Percentiles rank a stretch among this genome's conserved stretches.
Evolutionary conservation across 2,888 invertebrate genomes (phyloP).

Genomic region (Stenotaenia linearis): DNA sequence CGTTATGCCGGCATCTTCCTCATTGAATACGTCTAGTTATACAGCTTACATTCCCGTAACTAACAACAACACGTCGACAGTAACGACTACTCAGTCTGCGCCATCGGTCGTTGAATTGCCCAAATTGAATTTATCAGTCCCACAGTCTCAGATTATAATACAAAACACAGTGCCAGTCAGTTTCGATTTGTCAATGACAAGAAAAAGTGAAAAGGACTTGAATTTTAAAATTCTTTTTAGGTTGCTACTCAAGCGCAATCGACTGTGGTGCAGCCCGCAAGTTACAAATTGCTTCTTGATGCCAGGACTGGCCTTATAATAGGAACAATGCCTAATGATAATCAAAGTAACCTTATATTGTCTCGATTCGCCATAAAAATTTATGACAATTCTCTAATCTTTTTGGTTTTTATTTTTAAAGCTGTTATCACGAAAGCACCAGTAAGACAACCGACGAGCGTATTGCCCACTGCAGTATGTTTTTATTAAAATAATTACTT

Average conservation of each 20-base stretch:
- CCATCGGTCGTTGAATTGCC: background rate
- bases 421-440: background rate
- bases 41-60: background rate
- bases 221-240: too few species aligned
- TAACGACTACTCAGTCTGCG: background rate
- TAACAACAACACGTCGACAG: background rate
- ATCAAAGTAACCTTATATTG: background rate
- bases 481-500: background rate
- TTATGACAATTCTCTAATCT: too few species aligned
- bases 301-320: slow-evolving; percentile 15
- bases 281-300: slow-evolving; percentile 26
- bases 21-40: background rate
- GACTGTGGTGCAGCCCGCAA: background rate
- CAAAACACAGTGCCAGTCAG: background rate
- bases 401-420: background rate
- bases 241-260: background rate
- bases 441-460: background rate
- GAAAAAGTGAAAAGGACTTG: too few species aligned
- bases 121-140: background rate
- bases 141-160: background rate
- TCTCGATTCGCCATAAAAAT: too few species aligned
- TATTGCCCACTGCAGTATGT: background rate
- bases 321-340: slow-evolving; percentile 3
- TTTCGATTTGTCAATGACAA: too few species aligned
- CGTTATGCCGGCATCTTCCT: background rate